Conservation (phyloP, 35 echinoderm and acorn worm genomes). For the Apostichopus californicus region DNA sequence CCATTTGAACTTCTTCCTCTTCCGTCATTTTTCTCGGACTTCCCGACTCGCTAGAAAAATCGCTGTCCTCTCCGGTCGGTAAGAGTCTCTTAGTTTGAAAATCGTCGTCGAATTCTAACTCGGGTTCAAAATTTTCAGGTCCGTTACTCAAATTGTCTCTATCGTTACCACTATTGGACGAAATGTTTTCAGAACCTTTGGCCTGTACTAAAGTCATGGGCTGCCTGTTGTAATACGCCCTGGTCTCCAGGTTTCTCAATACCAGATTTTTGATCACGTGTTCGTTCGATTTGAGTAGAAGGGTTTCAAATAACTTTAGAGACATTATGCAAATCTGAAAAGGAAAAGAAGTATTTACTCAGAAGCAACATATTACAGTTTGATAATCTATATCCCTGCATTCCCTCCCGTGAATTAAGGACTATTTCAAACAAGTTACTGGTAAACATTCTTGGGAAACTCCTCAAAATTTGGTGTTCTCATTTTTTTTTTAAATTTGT, state of each 20-base stretch:
- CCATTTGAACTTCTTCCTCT: conserved; percentile 28
- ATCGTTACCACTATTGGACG: not conserved
- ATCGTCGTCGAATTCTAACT: conserved; percentile 57
- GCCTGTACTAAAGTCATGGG: not conserved
- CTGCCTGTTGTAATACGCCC: conserved; percentile 77
- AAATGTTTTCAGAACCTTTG: conserved; percentile 9
- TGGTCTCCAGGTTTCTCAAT: conserved; percentile 85
- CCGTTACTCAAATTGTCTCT: conserved; percentile 44
- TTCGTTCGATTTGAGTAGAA: conserved; percentile 81
- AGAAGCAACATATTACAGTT: too few species aligned
- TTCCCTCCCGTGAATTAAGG: too few species aligned
- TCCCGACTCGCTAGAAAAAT: not conserved
- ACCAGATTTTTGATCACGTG: conserved; percentile 86
- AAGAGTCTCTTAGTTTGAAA: conserved; percentile 26
- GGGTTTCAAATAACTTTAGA: conserved; percentile 88
- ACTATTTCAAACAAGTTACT: too few species aligned
- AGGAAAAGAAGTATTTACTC: not conserved
- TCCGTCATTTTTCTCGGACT: not conserved
- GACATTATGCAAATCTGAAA: conserved; percentile 96
- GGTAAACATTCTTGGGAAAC: too few species aligned
- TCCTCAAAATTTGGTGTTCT: too few species aligned
- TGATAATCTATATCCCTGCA: too few species aligned
- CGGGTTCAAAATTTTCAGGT: conserved; percentile 48
- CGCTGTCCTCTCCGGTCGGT: not conserved
- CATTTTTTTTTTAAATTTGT: not conserved